Conservation (phyloP, 1,140 invertebrate genomes). For the Drosophila lacertosa region DNA sequence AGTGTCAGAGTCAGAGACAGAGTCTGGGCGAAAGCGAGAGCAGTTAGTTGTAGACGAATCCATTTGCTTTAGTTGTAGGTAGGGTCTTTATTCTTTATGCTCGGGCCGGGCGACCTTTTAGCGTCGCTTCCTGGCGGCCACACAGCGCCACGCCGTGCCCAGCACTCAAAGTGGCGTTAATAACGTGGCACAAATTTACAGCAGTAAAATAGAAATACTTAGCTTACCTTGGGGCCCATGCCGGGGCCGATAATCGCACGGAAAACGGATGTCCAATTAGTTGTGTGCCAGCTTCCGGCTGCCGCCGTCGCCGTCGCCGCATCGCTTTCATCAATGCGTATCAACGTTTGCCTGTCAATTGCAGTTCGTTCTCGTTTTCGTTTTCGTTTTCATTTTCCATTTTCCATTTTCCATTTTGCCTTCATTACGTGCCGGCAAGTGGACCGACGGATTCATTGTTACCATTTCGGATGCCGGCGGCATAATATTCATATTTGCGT, state of each 20-base stretch:
- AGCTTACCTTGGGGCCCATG: conserved; percentile 33
- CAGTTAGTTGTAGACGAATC: conserved; percentile 27
- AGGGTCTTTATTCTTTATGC: conserved; percentile 38
- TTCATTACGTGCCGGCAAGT: conserved; percentile 45
- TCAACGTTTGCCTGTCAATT: conserved; percentile 57
- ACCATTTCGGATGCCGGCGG: conserved; percentile 47
- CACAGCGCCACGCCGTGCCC: conserved; percentile 29
- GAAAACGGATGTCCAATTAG: conserved; percentile 81
- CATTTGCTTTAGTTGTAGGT: conserved; percentile 26
- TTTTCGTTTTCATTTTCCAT: conserved; percentile 52
- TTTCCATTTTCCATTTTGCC: conserved; percentile 49
- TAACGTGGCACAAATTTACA: conserved; percentile 70
- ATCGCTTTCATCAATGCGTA: conserved; percentile 46
- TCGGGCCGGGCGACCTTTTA: conserved; percentile 54
- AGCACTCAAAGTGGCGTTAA: conserved; percentile 74
- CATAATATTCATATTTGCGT: conserved; percentile 74
- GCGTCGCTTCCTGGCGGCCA: conserved; percentile 38
- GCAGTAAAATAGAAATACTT: conserved; percentile 48
- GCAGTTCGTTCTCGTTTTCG: conserved; percentile 49
- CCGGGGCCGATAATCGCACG: conserved; percentile 66
- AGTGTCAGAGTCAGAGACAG: not conserved
- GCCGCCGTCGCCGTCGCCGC: conserved; percentile 21
- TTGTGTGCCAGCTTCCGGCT: conserved; percentile 77
- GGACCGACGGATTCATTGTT: conserved; percentile 46
- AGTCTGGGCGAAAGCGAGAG: conserved; percentile 4